These are phyloP conservation scores for Dendrocincla fuliginosa DNA, from an alignment of 2,797 vertebrate species.

Conservation along the genomic window DNA sequence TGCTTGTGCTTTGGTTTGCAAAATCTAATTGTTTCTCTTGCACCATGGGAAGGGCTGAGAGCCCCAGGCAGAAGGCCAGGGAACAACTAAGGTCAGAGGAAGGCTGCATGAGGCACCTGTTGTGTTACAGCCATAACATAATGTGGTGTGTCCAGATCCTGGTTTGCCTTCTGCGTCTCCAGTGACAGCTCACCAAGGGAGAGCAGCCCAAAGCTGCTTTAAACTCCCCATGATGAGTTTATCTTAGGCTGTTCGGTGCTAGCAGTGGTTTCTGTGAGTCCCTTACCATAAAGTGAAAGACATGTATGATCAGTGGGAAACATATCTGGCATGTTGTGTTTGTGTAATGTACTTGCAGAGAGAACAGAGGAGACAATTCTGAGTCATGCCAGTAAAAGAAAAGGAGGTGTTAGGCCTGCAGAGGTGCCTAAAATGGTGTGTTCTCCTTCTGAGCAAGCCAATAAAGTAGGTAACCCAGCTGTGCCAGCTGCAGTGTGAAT, in stretches of 20 bases:
- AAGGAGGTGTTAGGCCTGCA: not conserved
- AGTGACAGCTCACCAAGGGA: not conserved
- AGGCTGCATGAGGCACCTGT: not conserved
- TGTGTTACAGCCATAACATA: not conserved
- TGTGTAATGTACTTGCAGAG: not conserved
- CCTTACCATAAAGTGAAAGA: not conserved
- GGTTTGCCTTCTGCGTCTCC: not conserved
- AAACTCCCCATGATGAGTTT: not conserved
- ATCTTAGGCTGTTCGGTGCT: not conserved
- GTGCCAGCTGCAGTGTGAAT: not conserved
- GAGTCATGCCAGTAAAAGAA: not conserved
- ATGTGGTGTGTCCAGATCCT: not conserved
- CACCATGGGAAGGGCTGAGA: fast-evolving
- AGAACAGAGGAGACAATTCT: not conserved
- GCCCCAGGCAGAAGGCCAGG: not conserved
- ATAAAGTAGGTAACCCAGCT: not conserved
- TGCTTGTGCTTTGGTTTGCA: not conserved
- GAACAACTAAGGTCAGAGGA: not conserved
- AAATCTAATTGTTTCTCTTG: not conserved
- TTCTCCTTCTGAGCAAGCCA: not conserved
- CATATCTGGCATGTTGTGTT: fast-evolving
- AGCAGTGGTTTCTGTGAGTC: not conserved
- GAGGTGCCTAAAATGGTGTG: not conserved
- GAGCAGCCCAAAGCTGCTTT: not conserved
- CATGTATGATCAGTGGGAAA: not conserved